Base-by-base conservation (phyloP, 1,140 invertebrate genomes). In the Teleogryllus occipitalis region DNA sequence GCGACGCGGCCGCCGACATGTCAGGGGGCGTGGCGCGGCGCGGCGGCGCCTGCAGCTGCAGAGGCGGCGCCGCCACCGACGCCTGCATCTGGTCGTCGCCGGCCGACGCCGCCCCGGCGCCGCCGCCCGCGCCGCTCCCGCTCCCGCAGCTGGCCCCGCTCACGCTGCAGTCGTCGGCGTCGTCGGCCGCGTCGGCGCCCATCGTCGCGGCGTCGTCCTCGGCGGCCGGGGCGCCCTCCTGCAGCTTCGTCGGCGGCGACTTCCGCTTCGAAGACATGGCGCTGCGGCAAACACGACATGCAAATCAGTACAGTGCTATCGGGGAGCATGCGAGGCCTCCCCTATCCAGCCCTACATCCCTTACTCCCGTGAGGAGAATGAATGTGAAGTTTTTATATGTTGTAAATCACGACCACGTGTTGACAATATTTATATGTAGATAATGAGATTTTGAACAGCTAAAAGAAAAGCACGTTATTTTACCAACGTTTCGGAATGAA, bases 231-330 rank as follows among this genome's bases (percentile, higher is more conserved):
- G 90, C 90, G 87, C 93, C 93, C 89, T 95, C 93, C 88, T 93
- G 92, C 88, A 96, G 90, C 90, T 96, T 96, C 82, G 93, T 94
- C 87, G 95, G 95, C 86, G 94, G 94, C 86, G 94, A 95, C 87
- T 96, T 96, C 88, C 94, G 91, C 91, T 96, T 96, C 88, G 95
- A 96, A 91, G 94, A 96, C 95, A 96, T 96, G 89, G 91, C 95
- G 92, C 94, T 95, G 91, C 77, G 90, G 90, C 47, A 77, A 0
- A 18, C 12, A 76, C 22, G 8, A 21, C 18, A 54, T 0, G 15
- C n/a, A 46, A 76, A 15, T 10, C 7, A 46, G 39, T n/a, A n/a
- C n/a, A n/a, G n/a, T n/a, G n/a, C n/a, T n/a, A n/a, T n/a, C n/a
- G 27, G 27, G 27, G 27, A 1, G 27, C 27, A 39, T 39, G 27